phyloP scores from a whole-genome alignment of 2,113 vertebrate species.

The Neotragus moschatus region DNA sequence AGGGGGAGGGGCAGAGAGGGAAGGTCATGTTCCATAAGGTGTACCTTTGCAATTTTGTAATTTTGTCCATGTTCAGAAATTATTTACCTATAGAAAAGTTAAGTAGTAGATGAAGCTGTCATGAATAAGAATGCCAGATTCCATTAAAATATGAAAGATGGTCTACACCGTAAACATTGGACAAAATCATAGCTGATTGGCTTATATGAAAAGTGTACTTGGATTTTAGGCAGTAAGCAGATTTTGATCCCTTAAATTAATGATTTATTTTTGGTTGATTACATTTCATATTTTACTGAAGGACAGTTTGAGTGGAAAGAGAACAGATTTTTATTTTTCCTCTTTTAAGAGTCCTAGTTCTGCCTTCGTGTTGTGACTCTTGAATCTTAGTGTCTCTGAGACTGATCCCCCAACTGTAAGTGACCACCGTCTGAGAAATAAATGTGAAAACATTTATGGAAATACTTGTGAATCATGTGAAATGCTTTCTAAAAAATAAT shows the following conservation, averaged over 20 bases:
- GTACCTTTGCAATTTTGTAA: background rate
- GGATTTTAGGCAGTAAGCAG: background rate
- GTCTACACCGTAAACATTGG: background rate
- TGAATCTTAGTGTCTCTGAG: background rate
- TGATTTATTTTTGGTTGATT: background rate
- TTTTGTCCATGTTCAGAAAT: background rate
- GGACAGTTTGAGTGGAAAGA: background rate
- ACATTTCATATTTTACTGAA: background rate
- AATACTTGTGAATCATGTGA: background rate
- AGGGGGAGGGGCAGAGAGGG: background rate
- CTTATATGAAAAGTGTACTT: background rate
- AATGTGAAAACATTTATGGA: background rate
- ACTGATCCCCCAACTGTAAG: background rate
- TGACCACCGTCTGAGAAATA: background rate
- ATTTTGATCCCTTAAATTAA: background rate
- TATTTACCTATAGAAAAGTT: background rate
- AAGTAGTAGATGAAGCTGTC: background rate
- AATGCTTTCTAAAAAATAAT: background rate
- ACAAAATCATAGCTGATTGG: background rate
- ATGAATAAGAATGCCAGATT: background rate
- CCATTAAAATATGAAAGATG: background rate
- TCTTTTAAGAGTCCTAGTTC: background rate
- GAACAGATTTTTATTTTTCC: background rate
- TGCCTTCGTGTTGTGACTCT: slow-evolving; percentile 10
- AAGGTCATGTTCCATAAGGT: background rate